Evolutionary conservation across 2,113 vertebrate genomes (phyloP).

Genomic region (Pagrus major): DNA sequence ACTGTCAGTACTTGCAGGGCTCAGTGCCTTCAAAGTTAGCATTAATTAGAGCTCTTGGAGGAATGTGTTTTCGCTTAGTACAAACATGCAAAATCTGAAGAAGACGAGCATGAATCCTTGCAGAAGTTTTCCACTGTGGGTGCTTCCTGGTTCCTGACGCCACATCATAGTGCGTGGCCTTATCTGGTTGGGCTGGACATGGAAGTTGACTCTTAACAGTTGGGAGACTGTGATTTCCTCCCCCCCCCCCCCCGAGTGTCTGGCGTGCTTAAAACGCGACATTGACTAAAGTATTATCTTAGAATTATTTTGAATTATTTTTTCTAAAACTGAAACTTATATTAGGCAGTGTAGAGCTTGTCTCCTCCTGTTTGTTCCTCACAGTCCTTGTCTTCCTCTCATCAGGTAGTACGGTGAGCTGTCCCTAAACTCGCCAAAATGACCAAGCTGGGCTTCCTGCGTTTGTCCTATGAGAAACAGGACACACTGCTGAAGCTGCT

Average conservation of each 20-base stretch:
- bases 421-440: conserved; percentile 85
- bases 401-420: conserved; percentile 78
- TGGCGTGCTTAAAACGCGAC: background rate
- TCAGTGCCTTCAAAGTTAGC: conserved; percentile 1
- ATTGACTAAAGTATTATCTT: background rate
- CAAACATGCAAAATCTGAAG: background rate
- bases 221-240: background rate
- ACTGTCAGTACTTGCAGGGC: background rate
- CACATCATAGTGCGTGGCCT: conserved; percentile 75
- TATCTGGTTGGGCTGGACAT: conserved; percentile 73
- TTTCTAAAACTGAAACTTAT: background rate
- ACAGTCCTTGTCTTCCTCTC: conserved; percentile 19
- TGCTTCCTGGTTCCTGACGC: conserved; percentile 74
- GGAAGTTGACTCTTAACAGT: conserved; percentile 1
- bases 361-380: background rate
- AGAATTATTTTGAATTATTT: background rate
- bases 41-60: background rate
- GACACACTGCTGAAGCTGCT: conserved; percentile 99
- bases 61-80: background rate
- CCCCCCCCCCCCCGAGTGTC: too few species aligned
- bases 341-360: background rate
- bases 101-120: background rate
- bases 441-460: conserved; percentile 96
- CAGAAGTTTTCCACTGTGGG: conserved; percentile 26
- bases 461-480: conserved; percentile 99